Percentiles rank a stretch among this genome's conserved stretches.
Conservation (phyloP, 2,888 invertebrate genomes). For the Galeruca laticollis region DNA sequence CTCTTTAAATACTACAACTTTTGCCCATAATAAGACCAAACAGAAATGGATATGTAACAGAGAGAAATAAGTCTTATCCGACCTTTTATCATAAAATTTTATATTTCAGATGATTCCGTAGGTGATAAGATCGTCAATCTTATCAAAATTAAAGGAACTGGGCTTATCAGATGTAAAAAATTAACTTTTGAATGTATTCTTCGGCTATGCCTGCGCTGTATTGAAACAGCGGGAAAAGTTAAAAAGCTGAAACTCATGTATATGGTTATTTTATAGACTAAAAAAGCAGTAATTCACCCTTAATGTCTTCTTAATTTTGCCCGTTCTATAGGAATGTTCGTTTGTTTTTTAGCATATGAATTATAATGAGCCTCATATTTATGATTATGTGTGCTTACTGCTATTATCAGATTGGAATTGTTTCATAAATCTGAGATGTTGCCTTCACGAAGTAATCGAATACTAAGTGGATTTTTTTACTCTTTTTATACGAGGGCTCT, state of each 20-base stretch:
- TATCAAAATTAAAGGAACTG: too few species aligned
- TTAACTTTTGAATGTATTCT: not conserved
- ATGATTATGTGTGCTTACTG: conserved; percentile 38
- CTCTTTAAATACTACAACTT: too few species aligned
- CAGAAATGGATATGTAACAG: too few species aligned
- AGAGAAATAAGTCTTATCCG: too few species aligned
- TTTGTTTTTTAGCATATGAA: conserved; percentile 41
- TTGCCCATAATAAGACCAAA: too few species aligned
- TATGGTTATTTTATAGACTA: conserved; percentile 42
- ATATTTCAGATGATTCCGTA: too few species aligned
- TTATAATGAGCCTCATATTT: conserved; percentile 39
- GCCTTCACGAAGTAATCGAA: conserved; percentile 22
- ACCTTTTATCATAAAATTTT: too few species aligned
- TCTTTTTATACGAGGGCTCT: not conserved
- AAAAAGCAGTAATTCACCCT: conserved; percentile 44
- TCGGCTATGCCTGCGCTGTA: conserved; percentile 23
- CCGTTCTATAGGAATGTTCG: conserved; percentile 37
- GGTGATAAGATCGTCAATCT: too few species aligned
- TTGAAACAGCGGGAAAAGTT: conserved; percentile 42
- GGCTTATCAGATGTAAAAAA: too few species aligned
- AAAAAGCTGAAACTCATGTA: conserved; percentile 40
- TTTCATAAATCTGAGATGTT: conserved; percentile 32
- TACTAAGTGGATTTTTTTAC: conserved; percentile 17
- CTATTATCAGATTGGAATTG: conserved; percentile 35
- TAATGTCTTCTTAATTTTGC: conserved; percentile 45